Evolutionary conservation across 2,797 vertebrate genomes (phyloP).

Genomic region (Cercopithecus mitis): DNA sequence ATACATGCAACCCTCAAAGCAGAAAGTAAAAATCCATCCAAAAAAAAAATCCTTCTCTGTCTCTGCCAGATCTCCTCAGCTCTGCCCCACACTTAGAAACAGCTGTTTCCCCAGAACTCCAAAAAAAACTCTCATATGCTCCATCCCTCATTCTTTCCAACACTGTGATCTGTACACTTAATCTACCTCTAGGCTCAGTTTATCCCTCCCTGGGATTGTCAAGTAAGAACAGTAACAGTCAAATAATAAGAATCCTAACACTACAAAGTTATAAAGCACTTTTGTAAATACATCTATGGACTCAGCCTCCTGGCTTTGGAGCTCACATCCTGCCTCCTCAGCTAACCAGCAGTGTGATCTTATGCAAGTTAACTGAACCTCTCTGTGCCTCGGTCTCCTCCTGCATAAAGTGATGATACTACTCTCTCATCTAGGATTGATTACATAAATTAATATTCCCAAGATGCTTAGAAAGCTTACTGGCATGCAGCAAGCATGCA

Average conservation of each 20-base stretch:
- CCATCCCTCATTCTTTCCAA: constrained; percentile 54
- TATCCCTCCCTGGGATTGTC: not conserved
- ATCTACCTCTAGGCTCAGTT: constrained; percentile 61
- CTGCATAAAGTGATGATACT: not conserved
- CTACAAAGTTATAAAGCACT: not conserved
- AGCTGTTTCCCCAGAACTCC: constrained; percentile 62
- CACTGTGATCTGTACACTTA: constrained; percentile 67
- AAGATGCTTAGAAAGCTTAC: not conserved
- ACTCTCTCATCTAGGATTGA: not conserved
- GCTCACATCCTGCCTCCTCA: not conserved
- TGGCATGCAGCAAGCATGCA: not conserved
- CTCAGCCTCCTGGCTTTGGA: not conserved
- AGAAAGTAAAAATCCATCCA: constrained; percentile 26
- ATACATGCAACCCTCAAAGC: not conserved
- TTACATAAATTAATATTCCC: not conserved
- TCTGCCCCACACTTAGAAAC: constrained; percentile 73
- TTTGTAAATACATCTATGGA: not conserved
- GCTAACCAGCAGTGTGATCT: not conserved
- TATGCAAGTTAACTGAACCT: not conserved
- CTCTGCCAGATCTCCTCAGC: constrained; percentile 16
- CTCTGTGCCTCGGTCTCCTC: not conserved
- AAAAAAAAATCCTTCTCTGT: constrained; percentile 38
- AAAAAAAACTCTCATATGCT: constrained; percentile 58
- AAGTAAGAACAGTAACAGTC: not conserved
- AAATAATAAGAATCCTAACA: not conserved